Evolutionary conservation across 2,113 vertebrate genomes (phyloP), one percentile per base, ranked within the genome.

Genomic region (Cyanoderma ruficeps): DNA sequence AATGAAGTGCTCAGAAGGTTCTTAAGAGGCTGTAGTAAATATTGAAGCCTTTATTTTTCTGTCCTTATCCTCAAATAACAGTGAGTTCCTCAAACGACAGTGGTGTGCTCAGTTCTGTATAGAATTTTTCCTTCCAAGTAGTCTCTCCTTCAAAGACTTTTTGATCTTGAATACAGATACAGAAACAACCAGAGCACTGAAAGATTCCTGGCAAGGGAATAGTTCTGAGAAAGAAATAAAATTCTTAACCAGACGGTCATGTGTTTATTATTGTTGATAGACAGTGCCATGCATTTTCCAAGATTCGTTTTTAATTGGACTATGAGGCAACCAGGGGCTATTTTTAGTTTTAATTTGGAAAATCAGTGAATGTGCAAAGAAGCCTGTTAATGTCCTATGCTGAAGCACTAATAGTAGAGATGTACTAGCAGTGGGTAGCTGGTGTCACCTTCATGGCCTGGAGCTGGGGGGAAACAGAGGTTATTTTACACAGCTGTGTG

Each of bases 291-390:
- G n/a, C n/a, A 28, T 67, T 85, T 86, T 93, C 70, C 59, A 69
- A 22, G 70, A 57, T 81, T 76, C 39, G 25, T 84, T 95, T 92
- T 84, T 49, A 79, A 56, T 81, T 76, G 65, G 37, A 41, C 61
- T 57, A 0, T 78, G 72, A 87, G 61, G n/a, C 61, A 87, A 16
- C 15, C 61, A 50, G 63, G 35, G 50, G 13, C 89, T 94, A 65
- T 92, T 95, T 89, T 94, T 90, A 92, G 65, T 79, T 91, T 56
- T 85, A 59, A 89, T 53, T 75, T 91, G 87, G 91, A 82, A 90
- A 82, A 79, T 64, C 0, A 6, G n/a, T 57, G 77, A 69, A 13
- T 35, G 23, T 84, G 24, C 44, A 41, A 42, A 68, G 69, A 83
- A 53, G 11, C 18, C 30, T 4, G 2, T 52, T 83, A 57, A 61